phyloP scores from a whole-genome alignment of 1,140 invertebrate species.

The Drosophila tsacasi region DNA sequence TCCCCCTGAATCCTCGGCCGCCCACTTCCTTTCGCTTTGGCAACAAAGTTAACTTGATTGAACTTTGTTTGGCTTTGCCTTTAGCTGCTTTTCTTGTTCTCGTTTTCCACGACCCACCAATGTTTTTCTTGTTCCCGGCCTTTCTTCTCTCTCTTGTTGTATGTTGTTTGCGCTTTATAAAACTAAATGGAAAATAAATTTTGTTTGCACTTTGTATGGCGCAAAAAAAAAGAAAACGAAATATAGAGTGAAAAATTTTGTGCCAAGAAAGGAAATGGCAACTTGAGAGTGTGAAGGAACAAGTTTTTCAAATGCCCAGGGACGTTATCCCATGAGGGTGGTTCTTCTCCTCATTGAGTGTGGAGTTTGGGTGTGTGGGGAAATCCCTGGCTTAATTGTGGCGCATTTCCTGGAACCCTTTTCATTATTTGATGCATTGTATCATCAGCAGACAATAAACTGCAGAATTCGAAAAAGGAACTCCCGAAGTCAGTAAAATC shows the following conservation, averaged over 20 bases:
- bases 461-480: conserved; percentile 37
- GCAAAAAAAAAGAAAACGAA: conserved; percentile 43
- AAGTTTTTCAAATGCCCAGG: conserved; percentile 44
- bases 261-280: conserved; percentile 63
- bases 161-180: conserved; percentile 75
- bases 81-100: conserved; percentile 71
- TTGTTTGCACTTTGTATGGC: conserved; percentile 75
- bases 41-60: conserved; percentile 84
- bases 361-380: neutral
- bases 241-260: conserved; percentile 17
- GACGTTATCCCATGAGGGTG: conserved; percentile 14
- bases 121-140: conserved; percentile 29
- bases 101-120: conserved; percentile 24
- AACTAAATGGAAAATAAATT: conserved; percentile 84
- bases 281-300: conserved; percentile 78
- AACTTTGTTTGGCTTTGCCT: conserved; percentile 83
- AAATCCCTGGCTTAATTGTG: conserved; percentile 58
- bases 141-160: conserved; percentile 33
- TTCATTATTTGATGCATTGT: conserved; percentile 68
- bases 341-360: neutral
- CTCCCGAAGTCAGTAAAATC: conserved; percentile 28
- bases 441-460: conserved; percentile 68
- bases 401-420: conserved; percentile 70
- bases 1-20: conserved; percentile 5
- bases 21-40: conserved; percentile 57